Base-by-base conservation (phyloP, 1,140 invertebrate genomes). In the Drosophila novamexicana region DNA sequence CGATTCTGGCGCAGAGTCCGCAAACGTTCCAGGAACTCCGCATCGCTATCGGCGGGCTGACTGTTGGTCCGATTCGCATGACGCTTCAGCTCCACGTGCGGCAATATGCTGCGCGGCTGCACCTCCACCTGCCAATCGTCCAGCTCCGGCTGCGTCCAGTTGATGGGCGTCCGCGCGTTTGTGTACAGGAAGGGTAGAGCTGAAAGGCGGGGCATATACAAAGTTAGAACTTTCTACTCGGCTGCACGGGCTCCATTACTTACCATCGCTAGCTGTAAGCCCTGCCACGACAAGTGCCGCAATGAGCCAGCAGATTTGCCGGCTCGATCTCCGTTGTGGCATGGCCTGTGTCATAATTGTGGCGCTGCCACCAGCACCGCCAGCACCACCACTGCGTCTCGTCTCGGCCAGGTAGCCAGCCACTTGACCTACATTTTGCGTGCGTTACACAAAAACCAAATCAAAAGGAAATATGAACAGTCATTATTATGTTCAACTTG, bases 101-200 rank as follows among this genome's bases (percentile, higher is more conserved):
- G 94, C 69, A 92, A 90, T 40, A 94, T 93, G 68, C 94, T 93
- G 2, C 93, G 90, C 5, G 93, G 93, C 10, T 92, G 91, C 39
- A 81, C 84, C 36, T 92, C 92, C 77, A 93, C 93, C 59, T 92
- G 93, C 94, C 94, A 94, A 3, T 93, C 92, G 65, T 94, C 93
- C 37, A 76, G 50, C 52, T 85, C 91, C 1, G 94, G 93, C 37
- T 93, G 93, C 40, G 91, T 93, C 94, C 94, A 94, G 91, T 93
- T 93, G 71, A 94, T 93, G 2, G 93, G 88, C 56, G 93, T 93
- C 37, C 84, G 66, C 8, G 80, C 44, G 18, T 77, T 79, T 1
- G 75, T 78, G 34, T 79, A 92, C 9, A 92, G 70, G 64, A 92
- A 92, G 36, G 91, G 91, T 54, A 90, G 50, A 4, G 77, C 91